Percentiles rank a stretch among this genome's conserved stretches.
These are phyloP conservation scores for Artemia sinica DNA, from an alignment of 2,888 invertebrate species.

Conservation along the genomic window DNA sequence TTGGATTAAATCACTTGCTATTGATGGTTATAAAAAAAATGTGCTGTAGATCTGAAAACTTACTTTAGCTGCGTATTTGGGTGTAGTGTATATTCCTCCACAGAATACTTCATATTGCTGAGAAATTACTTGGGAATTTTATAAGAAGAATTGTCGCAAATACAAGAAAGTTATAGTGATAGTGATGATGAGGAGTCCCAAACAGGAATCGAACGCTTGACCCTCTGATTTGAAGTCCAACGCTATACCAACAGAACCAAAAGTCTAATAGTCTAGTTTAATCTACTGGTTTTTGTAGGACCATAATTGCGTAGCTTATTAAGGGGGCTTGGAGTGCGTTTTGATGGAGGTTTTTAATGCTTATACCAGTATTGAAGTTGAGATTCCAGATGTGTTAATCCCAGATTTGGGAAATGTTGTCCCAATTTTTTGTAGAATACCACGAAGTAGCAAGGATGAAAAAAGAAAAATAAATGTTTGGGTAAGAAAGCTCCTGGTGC, in stretches of 20 bases:
- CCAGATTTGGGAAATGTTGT: neutral
- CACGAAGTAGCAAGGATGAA: conserved; percentile 2
- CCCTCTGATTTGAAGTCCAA: no score
- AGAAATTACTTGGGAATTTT: neutral
- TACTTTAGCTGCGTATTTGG: neutral
- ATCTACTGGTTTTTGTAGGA: no score
- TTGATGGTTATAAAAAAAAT: no score
- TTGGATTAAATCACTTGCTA: no score
- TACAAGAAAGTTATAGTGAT: no score
- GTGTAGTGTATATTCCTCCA: conserved; percentile 5
- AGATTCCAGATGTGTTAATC: neutral
- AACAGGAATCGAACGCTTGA: no score
- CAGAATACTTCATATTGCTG: neutral
- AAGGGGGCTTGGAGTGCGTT: no score
- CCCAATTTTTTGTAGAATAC: conserved; percentile 4
- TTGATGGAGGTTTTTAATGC: neutral
- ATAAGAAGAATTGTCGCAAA: neutral
- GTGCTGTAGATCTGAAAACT: no score
- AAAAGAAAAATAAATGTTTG: conserved; percentile 6
- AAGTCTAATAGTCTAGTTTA: no score
- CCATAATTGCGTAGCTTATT: no score
- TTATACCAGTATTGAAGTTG: neutral
- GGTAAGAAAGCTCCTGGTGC: neutral
- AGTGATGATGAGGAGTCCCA: no score
- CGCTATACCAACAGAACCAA: neutral